Evolutionary conservation across 2,888 invertebrate species (phyloP), one percentile per base, ranked within the genome.

Genomic region (Thera obeliscata): DNA sequence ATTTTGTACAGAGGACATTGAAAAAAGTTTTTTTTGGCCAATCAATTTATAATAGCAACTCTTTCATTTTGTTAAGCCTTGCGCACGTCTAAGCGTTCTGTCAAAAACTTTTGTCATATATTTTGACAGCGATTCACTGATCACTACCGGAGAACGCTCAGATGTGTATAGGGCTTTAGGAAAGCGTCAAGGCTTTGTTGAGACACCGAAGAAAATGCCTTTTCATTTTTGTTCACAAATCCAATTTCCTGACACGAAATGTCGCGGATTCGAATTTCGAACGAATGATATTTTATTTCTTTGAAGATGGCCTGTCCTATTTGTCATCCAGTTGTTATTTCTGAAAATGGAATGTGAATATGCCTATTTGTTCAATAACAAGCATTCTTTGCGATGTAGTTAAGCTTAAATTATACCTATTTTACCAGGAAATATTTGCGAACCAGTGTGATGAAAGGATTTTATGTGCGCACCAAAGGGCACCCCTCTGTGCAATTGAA

Each of bases 221-320:
- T 33, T 8, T 61, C 48, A 63, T 43, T 64, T 64, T 72, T 74
- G 74, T 72, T 74, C 70, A 48, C 67, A 79, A 81, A 82, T 83
- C 79, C 81, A 81, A 86, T 87, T 87, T 83, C 74, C 74, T 58
- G 66, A 78, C 84, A 87, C 80, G 87, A 86, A 87, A 88, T 87
- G 86, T 84, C 86, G 85, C 70, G 71, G 69, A 60, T 41, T 12
- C 59, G n/a, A 56, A 46, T 59, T 41, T 58, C 55, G 59, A 65
- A 65, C 56, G 52, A 64, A 9, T 50, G 50, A 50, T 50, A 50
- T 52, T 52, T 41, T 50, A 58, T 64, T 61, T 61, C 36, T 22
- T 61, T 56, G 43, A 43, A 12, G 58, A 46, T 48, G 41, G 52
- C n/a, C 52, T 58, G 46, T 64, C 46, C 22, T 8, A 58, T 48